Evolutionary conservation across 2,113 vertebrate species (phyloP).

Genomic region (Myrmecophaga tridactyla): DNA sequence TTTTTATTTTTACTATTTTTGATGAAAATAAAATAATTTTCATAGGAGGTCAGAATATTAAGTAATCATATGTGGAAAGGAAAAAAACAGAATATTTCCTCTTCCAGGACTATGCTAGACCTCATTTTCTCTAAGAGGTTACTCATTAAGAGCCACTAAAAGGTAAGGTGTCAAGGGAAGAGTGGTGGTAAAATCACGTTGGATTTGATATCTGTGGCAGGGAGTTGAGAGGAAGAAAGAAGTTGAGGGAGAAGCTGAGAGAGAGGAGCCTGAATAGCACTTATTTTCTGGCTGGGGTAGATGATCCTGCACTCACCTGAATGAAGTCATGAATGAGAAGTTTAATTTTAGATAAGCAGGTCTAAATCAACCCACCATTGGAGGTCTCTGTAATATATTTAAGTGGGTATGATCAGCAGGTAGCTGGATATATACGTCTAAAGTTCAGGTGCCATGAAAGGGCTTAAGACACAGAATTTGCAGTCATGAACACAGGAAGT

Average conservation of each 20-base stretch:
- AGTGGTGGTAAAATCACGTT: background rate
- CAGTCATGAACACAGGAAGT: background rate
- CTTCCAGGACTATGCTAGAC: background rate
- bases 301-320: background rate
- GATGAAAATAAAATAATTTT: conserved; percentile 12
- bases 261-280: background rate
- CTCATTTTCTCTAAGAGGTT: background rate
- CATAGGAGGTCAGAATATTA: background rate
- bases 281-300: background rate
- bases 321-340: background rate
- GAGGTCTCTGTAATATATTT: background rate
- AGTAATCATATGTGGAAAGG: background rate
- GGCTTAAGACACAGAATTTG: background rate
- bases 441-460: background rate
- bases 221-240: background rate
- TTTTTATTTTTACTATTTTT: conserved; percentile 23
- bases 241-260: background rate
- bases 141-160: background rate
- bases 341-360: background rate
- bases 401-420: background rate
- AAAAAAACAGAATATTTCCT: background rate
- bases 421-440: background rate
- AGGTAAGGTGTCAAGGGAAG: background rate
- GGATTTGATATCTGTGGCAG: background rate
- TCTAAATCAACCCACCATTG: too few species aligned